Evolutionary conservation across 1,140 invertebrate genomes (phyloP).

Genomic region (Ladona fulva): DNA sequence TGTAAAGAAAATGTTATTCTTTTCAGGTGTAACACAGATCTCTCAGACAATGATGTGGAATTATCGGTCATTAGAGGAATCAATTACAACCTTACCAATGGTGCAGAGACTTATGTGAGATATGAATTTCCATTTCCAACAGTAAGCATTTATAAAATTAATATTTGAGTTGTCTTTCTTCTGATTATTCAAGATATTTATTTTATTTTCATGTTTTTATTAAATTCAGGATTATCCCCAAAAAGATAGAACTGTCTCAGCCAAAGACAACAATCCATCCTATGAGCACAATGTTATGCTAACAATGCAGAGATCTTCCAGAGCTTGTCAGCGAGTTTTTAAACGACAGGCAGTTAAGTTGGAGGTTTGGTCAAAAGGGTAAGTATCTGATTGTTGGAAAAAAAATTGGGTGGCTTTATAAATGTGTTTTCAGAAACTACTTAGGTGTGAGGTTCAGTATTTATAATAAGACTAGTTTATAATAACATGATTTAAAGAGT

Average conservation of each 20-base stretch:
- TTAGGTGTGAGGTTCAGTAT: no score
- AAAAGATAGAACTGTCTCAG: slow-evolving; percentile 60
- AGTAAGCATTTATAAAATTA: slow-evolving; percentile 42
- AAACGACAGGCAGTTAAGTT: slow-evolving; percentile 83
- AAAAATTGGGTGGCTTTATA: no score
- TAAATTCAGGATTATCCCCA: slow-evolving; percentile 62
- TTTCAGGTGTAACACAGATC: slow-evolving; percentile 73
- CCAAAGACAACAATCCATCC: slow-evolving; percentile 81
- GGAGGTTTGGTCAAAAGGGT: slow-evolving; percentile 90
- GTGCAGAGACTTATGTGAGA: slow-evolving; percentile 89
- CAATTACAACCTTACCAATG: slow-evolving; percentile 73
- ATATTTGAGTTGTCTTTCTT: neutral
- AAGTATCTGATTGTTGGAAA: slow-evolving; percentile 33
- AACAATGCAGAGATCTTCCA: slow-evolving; percentile 65
- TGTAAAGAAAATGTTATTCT: slow-evolving; percentile 17
- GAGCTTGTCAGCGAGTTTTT: slow-evolving; percentile 72
- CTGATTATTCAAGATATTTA: neutral
- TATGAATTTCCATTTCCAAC: slow-evolving; percentile 87
- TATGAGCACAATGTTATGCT: slow-evolving; percentile 73
- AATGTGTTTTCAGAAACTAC: no score
- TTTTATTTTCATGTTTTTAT: slow-evolving; percentile 15
- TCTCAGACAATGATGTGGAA: slow-evolving; percentile 85
- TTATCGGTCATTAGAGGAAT: slow-evolving; percentile 77
- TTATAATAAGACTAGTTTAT: no score
- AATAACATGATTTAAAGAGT: no score